A percentile compares a stretch with the other conserved stretches of the same genome.
Evolutionary conservation across 2,113 vertebrate species (phyloP).

Genomic region (Zeus faber): DNA sequence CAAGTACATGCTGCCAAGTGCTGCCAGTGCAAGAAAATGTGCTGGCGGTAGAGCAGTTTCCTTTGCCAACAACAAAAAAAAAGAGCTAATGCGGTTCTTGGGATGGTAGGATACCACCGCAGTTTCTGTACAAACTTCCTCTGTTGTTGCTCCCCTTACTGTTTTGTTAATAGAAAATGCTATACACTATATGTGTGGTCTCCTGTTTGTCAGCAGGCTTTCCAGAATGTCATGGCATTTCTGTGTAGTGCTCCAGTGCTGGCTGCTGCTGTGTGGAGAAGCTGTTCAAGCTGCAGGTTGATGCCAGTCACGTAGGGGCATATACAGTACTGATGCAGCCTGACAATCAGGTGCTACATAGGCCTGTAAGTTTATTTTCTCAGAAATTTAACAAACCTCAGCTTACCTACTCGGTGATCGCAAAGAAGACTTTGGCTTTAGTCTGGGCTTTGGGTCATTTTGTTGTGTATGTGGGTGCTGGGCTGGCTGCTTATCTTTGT

Average conservation of each 20-base stretch:
- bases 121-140: too few species aligned
- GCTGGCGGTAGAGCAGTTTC: neutral
- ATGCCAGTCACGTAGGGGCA: too few species aligned
- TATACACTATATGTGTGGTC: neutral
- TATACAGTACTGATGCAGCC: too few species aligned
- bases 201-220: neutral
- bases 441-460: too few species aligned
- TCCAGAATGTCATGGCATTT: neutral
- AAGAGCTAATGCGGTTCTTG: neutral
- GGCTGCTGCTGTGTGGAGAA: too few species aligned
- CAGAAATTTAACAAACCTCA: too few species aligned
- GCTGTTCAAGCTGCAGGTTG: too few species aligned
- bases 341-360: too few species aligned
- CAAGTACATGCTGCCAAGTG: neutral
- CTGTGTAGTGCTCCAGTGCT: neutral
- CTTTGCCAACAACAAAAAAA: neutral
- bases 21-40: neutral
- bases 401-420: too few species aligned
- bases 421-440: too few species aligned
- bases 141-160: slow-evolving; percentile 1
- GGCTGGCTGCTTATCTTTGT: neutral
- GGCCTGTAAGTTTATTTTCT: too few species aligned
- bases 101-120: too few species aligned
- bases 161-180: neutral
- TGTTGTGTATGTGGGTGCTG: neutral